Evolutionary conservation across 2,797 vertebrate genomes (phyloP), one percentile per base, ranked within the genome.

Genomic region (Hypotaenidia philippensis): DNA sequence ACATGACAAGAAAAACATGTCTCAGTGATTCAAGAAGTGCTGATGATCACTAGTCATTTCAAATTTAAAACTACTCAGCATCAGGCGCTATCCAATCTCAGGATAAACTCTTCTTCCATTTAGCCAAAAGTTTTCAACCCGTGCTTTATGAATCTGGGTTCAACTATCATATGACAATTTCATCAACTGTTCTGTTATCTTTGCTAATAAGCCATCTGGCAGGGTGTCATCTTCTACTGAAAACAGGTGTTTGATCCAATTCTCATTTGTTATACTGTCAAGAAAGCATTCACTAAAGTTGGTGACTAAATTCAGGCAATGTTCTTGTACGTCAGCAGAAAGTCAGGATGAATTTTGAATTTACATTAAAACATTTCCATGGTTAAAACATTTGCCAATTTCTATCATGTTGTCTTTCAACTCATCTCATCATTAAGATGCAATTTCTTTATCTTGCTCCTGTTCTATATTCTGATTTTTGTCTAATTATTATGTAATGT

Each of bases 131-230:
- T 92, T 89, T 87, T 57, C 87, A 91, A 68, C 32, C 47, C 49
- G 9, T 71, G 60, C 83, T 92, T 72, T 44, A 9, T 93, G 86
- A 94, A 90, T 78, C 59, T 36, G 84, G 97, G 96, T 65, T 94
- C 85, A 93, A 64, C 49, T 40, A 72, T 94, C 90, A 83, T 31
- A 44, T 85, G 92, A 87, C 45, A 77, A 44, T 96, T 97, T 93
- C 94, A 96, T 95, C 85, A 89, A 78, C 83, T 88, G 81, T 83
- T 93, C 66, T 55, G 64, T 95, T 95, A 77, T 32, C 85, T 96
- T 93, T 95, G 94, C 94, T 96, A 97, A 95, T 90, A 95, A 95
- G 77, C 92, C 96, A 97, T 95, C 96, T 97, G 97, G 95, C 89
- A 95, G 77, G 83, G 89, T 93, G 76, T 95, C 95, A 87, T 93